These are phyloP conservation scores for Varanus salvator DNA, from an alignment of 2,113 vertebrate species.

Conservation along the genomic window DNA sequence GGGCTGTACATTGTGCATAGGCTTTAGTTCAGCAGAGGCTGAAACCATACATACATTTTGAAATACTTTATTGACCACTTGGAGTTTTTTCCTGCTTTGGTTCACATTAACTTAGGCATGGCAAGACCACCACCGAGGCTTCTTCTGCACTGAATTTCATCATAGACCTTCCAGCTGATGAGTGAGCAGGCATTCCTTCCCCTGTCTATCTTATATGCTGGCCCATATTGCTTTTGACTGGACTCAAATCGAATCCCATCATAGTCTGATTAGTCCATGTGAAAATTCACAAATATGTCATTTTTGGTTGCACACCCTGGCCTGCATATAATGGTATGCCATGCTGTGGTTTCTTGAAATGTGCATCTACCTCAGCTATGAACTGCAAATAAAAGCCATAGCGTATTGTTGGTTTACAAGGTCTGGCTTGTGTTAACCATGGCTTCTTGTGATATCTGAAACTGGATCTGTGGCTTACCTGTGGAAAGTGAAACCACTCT, in stretches of 20 bases:
- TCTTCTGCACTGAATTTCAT: background rate
- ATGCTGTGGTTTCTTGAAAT: no score
- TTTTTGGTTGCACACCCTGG: background rate
- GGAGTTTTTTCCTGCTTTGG: background rate
- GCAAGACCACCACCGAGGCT: background rate
- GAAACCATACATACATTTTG: background rate
- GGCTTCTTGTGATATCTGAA: no score
- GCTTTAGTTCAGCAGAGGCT: background rate
- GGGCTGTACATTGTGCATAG: background rate
- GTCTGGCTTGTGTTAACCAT: no score
- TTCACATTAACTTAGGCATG: background rate
- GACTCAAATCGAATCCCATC: background rate
- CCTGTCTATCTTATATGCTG: background rate
- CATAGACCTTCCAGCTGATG: background rate
- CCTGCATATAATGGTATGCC: no score
- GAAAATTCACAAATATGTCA: background rate
- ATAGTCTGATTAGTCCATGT: background rate
- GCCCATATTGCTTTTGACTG: background rate
- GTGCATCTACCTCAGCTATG: no score
- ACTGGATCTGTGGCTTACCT: no score
- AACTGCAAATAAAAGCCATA: no score
- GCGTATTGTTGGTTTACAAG: no score
- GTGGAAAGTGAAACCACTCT: no score
- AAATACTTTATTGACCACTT: constrained; percentile 4
- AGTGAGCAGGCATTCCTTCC: background rate